A percentile compares a stretch with the other conserved stretches of the same genome.
Conservation (phyloP, 2,797 vertebrate species). For the Spea hammondii region DNA sequence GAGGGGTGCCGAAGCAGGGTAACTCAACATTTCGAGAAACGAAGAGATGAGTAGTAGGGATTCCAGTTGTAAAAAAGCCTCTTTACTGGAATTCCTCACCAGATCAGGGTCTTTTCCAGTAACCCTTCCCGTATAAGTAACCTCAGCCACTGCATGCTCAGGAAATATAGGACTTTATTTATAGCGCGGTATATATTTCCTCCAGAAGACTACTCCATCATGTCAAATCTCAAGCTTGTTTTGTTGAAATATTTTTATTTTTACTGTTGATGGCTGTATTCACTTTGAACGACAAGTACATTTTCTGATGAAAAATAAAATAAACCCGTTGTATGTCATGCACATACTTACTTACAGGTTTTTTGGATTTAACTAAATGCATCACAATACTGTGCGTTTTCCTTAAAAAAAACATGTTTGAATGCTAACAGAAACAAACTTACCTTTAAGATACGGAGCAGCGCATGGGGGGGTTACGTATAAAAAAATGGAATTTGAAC, state of each 20-base stretch:
- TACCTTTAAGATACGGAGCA: constrained; percentile 14
- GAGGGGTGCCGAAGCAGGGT: no score
- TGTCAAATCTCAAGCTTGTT: not conserved
- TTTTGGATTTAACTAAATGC: constrained; percentile 39
- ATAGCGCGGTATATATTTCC: constrained; percentile 11
- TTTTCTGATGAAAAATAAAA: constrained; percentile 18
- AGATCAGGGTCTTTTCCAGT: not conserved
- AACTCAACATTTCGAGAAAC: no score
- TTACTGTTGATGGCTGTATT: constrained; percentile 31
- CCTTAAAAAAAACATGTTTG: not conserved
- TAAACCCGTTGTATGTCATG: constrained; percentile 20
- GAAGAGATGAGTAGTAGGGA: no score
- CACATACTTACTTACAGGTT: constrained; percentile 34
- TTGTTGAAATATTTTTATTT: not conserved
- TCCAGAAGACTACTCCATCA: constrained; percentile 26
- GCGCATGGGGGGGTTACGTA: constrained; percentile 25
- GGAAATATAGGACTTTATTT: constrained; percentile 31
- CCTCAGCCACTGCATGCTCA: constrained; percentile 29
- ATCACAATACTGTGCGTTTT: constrained; percentile 22
- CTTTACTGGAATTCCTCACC: not conserved
- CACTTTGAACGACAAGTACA: constrained; percentile 29
- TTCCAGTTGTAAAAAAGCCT: not conserved
- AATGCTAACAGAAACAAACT: not conserved
- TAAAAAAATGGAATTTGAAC: not conserved
- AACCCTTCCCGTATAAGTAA: not conserved